Conservation (phyloP, 2,797 vertebrate species). For the Sardinella longiceps region DNA sequence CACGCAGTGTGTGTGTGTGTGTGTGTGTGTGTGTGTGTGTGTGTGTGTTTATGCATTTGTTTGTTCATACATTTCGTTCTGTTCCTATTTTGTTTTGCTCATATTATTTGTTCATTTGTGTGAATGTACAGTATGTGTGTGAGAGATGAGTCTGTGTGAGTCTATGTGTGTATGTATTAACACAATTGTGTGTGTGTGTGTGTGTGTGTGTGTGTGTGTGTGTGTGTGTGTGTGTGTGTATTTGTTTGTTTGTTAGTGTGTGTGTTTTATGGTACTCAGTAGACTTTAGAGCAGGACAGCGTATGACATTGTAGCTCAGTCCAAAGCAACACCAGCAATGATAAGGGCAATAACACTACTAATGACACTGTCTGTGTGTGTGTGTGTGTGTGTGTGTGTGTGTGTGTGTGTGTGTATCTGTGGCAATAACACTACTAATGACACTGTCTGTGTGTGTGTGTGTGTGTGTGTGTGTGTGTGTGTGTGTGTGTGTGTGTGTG, state of each 20-base stretch:
- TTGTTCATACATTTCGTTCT: too few relatives aligned
- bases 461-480: too few relatives aligned
- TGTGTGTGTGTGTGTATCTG: too few relatives aligned
- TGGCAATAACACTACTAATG: too few relatives aligned
- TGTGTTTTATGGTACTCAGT: background rate
- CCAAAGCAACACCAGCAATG: background rate
- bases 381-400: too few relatives aligned
- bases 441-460: too few relatives aligned
- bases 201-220: background rate
- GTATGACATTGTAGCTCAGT: background rate
- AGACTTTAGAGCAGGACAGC: too few relatives aligned
- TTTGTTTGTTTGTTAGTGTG: background rate
- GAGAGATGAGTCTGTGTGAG: background rate
- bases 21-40: background rate
- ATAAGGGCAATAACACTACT: background rate
- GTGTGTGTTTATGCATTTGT: background rate
- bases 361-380: too few relatives aligned
- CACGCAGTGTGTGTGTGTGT: background rate
- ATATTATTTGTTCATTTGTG: too few relatives aligned
- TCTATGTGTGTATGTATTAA: background rate
- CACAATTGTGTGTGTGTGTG: background rate
- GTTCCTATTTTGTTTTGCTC: too few relatives aligned
- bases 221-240: conserved; percentile 3
- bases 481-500: too few relatives aligned
- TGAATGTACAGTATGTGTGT: background rate